These are phyloP conservation scores for Trachelus tabidus DNA, from an alignment of 2,888 invertebrate species.

Conservation along the genomic window DNA sequence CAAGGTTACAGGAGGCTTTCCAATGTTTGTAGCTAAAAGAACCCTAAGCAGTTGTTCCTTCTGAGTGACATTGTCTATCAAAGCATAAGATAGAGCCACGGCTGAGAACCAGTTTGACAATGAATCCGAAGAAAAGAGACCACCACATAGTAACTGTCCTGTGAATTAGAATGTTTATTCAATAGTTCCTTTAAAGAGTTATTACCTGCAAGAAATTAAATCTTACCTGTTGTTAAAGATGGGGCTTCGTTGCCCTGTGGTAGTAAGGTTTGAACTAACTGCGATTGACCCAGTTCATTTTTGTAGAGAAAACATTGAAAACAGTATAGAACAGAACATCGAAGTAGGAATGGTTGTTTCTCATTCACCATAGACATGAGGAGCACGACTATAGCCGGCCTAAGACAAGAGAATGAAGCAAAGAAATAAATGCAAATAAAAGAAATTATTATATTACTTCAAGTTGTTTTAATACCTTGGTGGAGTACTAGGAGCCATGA, in stretches of 20 bases:
- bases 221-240: conserved; percentile 71
- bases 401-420: conserved; percentile 39
- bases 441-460: not conserved
- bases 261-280: conserved; percentile 90
- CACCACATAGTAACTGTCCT: conserved; percentile 93
- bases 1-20: conserved; percentile 87
- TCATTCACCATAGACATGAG: conserved; percentile 99
- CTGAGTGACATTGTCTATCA: conserved; percentile 85
- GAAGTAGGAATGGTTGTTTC: conserved; percentile 89
- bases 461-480: conserved; percentile 71
- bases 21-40: conserved; percentile 85
- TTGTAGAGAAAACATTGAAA: conserved; percentile 96
- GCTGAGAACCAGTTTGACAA: conserved; percentile 96
- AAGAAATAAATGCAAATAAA: not conserved
- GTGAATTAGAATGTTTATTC: conserved; percentile 31
- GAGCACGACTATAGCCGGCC: conserved; percentile 93
- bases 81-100: conserved; percentile 88
- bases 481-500: conserved; percentile 93
- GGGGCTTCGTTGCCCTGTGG: conserved; percentile 85
- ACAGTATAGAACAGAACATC: conserved; percentile 96
- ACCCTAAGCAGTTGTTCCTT: conserved; percentile 94
- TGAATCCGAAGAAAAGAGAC: conserved; percentile 88
- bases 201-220: not conserved
- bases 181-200: not conserved
- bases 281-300: conserved; percentile 89